A percentile compares a stretch with the other conserved stretches of the same genome.
Conservation (phyloP, 2,797 vertebrate genomes). For the Remorina albescens region DNA sequence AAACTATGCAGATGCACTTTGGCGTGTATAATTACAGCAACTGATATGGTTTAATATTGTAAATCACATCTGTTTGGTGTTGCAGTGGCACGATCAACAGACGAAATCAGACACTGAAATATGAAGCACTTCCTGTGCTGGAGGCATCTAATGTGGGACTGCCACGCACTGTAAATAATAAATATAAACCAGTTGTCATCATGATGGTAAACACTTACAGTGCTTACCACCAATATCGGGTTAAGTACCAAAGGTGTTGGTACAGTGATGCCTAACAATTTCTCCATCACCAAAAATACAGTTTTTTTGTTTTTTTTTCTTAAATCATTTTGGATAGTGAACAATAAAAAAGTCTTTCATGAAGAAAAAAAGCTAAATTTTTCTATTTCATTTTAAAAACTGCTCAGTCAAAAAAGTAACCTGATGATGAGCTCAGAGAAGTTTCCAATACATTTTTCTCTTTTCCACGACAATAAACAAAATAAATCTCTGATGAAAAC, state of each 20-base stretch:
- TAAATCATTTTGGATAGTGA: no score
- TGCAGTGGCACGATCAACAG: slow-evolving; percentile 1
- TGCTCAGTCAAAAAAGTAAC: not conserved
- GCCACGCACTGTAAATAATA: not conserved
- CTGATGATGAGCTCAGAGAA: not conserved
- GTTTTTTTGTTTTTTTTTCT: no score
- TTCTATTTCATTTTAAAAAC: not conserved
- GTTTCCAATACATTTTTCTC: not conserved
- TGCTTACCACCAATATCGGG: not conserved
- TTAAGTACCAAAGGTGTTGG: not conserved
- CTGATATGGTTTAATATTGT: slow-evolving; percentile 1
- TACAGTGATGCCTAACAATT: not conserved
- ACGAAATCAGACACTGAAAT: slow-evolving; percentile 7
- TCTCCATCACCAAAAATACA: not conserved
- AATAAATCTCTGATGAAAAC: no score
- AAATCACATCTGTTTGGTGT: slow-evolving; percentile 9
- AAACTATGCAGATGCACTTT: slow-evolving; percentile 19
- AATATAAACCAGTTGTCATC: not conserved
- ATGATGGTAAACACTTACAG: not conserved
- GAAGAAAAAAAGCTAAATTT: no score
- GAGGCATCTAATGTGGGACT: not conserved
- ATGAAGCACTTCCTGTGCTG: not conserved
- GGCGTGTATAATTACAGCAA: slow-evolving; percentile 4
- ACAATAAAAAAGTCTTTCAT: no score
- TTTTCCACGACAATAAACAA: no score